Evolutionary conservation across 2,113 vertebrate species (phyloP).

Genomic region (Mirounga angustirostris): DNA sequence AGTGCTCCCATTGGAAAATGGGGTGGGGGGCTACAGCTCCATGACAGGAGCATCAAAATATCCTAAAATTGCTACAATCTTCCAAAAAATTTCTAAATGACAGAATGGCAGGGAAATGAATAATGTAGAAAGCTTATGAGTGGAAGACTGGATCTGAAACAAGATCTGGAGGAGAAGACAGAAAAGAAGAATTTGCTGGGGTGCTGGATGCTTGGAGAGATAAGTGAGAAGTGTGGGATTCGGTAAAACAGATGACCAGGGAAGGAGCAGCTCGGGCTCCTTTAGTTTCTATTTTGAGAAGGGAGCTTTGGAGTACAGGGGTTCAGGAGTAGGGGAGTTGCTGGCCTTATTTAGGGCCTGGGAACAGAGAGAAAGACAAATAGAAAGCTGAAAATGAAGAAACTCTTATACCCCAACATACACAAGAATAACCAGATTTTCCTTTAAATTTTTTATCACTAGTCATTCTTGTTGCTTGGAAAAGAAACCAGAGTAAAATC

Average conservation of each 20-base stretch:
- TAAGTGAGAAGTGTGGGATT: rapidly evolving
- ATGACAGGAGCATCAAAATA: background rate
- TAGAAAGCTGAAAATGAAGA: background rate
- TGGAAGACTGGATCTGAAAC: background rate
- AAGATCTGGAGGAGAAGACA: background rate
- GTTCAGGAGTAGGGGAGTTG: rapidly evolving
- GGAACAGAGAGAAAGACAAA: background rate
- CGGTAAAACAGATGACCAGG: no score
- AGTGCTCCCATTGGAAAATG: background rate
- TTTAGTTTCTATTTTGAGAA: background rate
- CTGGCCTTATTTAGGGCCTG: background rate
- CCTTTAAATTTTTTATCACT: conserved; percentile 29
- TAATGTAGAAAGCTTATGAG: background rate
- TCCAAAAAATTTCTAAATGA: conserved; percentile 16
- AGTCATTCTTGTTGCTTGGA: conserved; percentile 21
- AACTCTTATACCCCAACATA: background rate
- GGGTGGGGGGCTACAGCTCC: background rate
- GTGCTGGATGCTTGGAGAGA: background rate
- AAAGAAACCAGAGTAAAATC: conserved; percentile 37
- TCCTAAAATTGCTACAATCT: background rate
- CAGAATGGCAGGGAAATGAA: background rate
- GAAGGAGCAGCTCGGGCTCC: background rate
- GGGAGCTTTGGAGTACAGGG: background rate
- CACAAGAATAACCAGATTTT: conserved; percentile 15
- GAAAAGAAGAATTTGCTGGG: background rate